Conservation (phyloP, 37 sponge, comb jelly and placozoan genomes). For the Chondrosia reniformis region DNA sequence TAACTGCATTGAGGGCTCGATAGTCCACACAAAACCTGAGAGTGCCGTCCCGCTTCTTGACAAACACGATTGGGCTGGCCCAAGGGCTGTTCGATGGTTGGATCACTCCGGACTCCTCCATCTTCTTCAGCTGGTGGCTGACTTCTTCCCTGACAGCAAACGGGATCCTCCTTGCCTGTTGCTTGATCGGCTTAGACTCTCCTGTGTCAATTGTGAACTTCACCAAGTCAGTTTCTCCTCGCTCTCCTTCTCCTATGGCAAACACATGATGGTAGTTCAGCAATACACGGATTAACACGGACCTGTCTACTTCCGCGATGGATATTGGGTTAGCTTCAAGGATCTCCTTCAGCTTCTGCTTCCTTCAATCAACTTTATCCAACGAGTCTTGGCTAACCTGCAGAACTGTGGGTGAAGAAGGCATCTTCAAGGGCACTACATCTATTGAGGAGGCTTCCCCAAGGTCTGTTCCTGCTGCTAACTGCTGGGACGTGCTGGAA, state of each 20-base stretch:
- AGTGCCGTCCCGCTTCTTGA: constrained; percentile 19
- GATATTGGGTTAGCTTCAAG: neutral
- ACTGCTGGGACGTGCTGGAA: neutral
- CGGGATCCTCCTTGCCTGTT: constrained; percentile 30
- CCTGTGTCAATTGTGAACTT: constrained; percentile 37
- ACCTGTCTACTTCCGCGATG: neutral
- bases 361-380: neutral
- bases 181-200: constrained; percentile 30
- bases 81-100: constrained; percentile 22
- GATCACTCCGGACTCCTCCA: constrained; percentile 30
- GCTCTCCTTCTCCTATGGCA: neutral
- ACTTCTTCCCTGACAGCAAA: constrained; percentile 32
- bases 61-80: constrained; percentile 44
- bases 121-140: constrained; percentile 17
- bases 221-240: constrained; percentile 36
- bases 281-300: neutral
- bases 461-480: neutral
- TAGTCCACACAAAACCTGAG: constrained; percentile 32
- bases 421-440: neutral
- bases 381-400: neutral
- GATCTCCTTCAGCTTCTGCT: neutral
- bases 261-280: neutral
- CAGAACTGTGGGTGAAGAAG: neutral
- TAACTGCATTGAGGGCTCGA: constrained; percentile 14
- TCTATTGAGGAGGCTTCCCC: neutral